Base-by-base conservation (phyloP, 2,113 vertebrate species). In the Pygoscelis adeliae region DNA sequence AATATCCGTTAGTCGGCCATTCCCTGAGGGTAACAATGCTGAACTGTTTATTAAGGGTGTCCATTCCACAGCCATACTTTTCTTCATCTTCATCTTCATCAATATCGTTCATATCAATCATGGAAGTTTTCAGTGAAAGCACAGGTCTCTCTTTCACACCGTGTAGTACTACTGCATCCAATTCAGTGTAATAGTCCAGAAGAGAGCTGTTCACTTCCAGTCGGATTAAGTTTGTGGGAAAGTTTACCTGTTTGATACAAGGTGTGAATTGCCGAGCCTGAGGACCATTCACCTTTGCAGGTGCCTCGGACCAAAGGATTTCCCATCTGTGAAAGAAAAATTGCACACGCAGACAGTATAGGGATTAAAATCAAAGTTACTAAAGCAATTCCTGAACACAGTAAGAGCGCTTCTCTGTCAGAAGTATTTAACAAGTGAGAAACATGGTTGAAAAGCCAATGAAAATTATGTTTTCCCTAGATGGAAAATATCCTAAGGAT, bases 241-340 rank as follows among this genome's bases (percentile, higher is more conserved):
- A 99, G 97, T 97, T 98, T 93, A 99, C 99, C 93, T 99, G 99
- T 85, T 99, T 99, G 97, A 99, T 99, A 96, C 96, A 98, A 32
- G 99, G 99, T 91, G 99, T 99, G 98, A 99, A 99, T 67, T 99
- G 99, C 21, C 99, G 99, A 87, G 99, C 99, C 95, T 99, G 99
- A 61, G 99, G 98, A 93, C 98, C 98, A 97, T 98, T 98, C 87
- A 98, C 98, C 98, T 99, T 99, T 58, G 97, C 98, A 95, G 99
- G 99, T 95, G 98, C 98, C 56, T 99, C 99, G 12, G 99, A 99
- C 99, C 99, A 99, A 97, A 99, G 98, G 96, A 99, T 98, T 97
- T 99, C 99, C 99, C 99, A 99, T 91, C 99, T 99, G 98, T 63
- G 89, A 89, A 50, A 73, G 34, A 69, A 96, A 96, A 87, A 97